A percentile compares a stretch with the other conserved stretches of the same genome.
These are phyloP conservation scores for Camelus bactrianus DNA, from an alignment of 2,113 vertebrate species.

Conservation along the genomic window DNA sequence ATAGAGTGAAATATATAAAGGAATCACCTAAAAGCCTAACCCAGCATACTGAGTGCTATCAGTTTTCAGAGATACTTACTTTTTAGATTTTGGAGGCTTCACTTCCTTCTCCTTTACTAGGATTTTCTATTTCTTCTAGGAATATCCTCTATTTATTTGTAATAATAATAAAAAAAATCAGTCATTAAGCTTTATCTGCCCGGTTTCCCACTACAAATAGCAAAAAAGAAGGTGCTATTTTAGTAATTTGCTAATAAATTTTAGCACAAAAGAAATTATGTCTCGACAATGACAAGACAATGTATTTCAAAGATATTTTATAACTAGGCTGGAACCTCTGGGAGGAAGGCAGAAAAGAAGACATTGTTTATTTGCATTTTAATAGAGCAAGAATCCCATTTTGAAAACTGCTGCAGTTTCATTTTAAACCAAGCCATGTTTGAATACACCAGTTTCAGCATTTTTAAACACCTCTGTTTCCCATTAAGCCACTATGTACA, in stretches of 20 bases:
- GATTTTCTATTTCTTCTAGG: constrained; percentile 19
- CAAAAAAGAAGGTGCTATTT: constrained; percentile 56
- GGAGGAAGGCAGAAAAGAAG: not conserved
- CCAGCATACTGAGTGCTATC: constrained; percentile 14
- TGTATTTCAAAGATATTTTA: constrained; percentile 72
- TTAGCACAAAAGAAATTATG: constrained; percentile 40
- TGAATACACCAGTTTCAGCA: constrained; percentile 76
- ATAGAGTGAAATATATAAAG: not conserved
- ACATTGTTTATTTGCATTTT: constrained; percentile 84
- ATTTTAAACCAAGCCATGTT: constrained; percentile 72
- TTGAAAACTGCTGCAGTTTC: constrained; percentile 74
- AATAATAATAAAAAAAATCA: not conserved
- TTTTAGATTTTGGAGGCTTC: constrained; percentile 13
- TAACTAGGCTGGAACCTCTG: constrained; percentile 28
- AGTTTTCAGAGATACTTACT: not conserved
- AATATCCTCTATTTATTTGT: constrained; percentile 29
- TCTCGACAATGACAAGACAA: constrained; percentile 63
- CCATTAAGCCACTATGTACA: constrained; percentile 69
- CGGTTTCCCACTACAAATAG: constrained; percentile 15
- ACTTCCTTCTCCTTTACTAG: not conserved
- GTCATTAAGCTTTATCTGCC: constrained; percentile 65
- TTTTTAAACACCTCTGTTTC: constrained; percentile 81
- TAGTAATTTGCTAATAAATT: constrained; percentile 73
- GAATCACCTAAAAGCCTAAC: not conserved
- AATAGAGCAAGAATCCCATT: constrained; percentile 78